Conservation (phyloP, 2,888 invertebrate species). For the Zelleria hepariella region DNA sequence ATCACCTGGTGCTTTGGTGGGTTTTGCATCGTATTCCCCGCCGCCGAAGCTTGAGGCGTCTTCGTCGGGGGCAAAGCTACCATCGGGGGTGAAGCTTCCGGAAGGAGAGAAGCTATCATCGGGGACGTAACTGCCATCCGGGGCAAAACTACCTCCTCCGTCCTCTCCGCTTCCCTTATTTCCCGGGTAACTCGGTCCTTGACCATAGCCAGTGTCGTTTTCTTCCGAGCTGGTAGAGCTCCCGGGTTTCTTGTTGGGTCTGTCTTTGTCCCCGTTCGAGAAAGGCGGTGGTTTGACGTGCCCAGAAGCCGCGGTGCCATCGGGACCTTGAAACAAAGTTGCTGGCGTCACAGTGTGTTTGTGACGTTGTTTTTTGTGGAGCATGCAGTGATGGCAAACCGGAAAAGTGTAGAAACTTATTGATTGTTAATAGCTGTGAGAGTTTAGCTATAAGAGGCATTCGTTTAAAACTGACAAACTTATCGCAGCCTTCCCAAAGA, state of each 20-base stretch:
- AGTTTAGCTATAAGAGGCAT: neutral
- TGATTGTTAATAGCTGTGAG: neutral
- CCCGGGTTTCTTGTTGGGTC: conserved; percentile 28
- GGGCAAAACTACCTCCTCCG: neutral
- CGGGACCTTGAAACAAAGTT: conserved; percentile 43
- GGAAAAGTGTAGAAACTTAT: neutral
- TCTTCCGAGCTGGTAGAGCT: conserved; percentile 20
- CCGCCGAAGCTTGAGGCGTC: conserved; percentile 40
- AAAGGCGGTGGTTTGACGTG: conserved; percentile 68
- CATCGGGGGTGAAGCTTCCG: neutral
- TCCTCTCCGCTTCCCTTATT: conserved; percentile 7
- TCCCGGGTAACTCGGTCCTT: conserved; percentile 7
- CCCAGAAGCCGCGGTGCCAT: conserved; percentile 72
- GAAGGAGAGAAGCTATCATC: conserved; percentile 2
- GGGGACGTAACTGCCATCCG: neutral
- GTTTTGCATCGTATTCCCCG: conserved; percentile 24
- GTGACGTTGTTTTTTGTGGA: neutral
- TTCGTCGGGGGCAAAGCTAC: conserved; percentile 27
- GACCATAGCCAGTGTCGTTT: conserved; percentile 11
- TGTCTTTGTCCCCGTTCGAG: conserved; percentile 42
- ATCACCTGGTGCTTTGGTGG: conserved; percentile 66
- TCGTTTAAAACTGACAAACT: neutral
- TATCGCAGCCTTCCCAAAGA: neutral
- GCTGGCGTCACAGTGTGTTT: neutral
- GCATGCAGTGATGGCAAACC: neutral